Conservation (phyloP, 2,797 vertebrate species). For the Spinus pinus region DNA sequence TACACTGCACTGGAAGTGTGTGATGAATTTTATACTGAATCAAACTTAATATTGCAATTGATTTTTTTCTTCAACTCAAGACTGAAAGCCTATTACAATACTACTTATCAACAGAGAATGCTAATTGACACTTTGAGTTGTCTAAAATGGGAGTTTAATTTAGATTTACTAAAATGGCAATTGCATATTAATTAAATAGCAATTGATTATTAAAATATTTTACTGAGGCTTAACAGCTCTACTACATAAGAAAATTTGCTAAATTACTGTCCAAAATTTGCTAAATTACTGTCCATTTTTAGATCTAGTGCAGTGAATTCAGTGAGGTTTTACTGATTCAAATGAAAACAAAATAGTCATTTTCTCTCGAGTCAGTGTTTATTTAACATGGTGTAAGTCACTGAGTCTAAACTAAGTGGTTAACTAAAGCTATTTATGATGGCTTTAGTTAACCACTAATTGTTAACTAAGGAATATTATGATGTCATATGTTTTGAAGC, state of each 20-base stretch:
- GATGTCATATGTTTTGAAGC: neutral
- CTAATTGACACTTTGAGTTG: conserved; percentile 41
- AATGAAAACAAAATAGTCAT: neutral
- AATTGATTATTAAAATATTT: conserved; percentile 62
- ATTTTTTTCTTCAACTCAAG: conserved; percentile 32
- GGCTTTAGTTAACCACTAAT: neutral
- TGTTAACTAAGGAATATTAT: neutral
- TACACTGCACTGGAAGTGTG: neutral
- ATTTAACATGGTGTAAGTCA: neutral
- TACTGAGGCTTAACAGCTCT: neutral
- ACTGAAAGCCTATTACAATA: conserved; percentile 32
- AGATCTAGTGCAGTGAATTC: neutral
- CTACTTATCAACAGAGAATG: conserved; percentile 34
- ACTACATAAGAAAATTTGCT: neutral
- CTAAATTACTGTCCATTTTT: neutral
- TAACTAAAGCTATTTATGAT: neutral
- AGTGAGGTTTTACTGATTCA: neutral
- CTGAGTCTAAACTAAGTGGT: neutral
- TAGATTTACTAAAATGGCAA: conserved; percentile 47
- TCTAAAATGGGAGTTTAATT: conserved; percentile 64
- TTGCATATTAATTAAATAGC: conserved; percentile 57
- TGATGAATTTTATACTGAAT: conserved; percentile 42
- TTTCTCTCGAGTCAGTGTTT: neutral
- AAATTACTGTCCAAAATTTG: neutral
- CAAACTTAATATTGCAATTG: conserved; percentile 32